Evolutionary conservation across 2,888 invertebrate species (phyloP).

Genomic region (Cataglyphis altisquamis): DNA sequence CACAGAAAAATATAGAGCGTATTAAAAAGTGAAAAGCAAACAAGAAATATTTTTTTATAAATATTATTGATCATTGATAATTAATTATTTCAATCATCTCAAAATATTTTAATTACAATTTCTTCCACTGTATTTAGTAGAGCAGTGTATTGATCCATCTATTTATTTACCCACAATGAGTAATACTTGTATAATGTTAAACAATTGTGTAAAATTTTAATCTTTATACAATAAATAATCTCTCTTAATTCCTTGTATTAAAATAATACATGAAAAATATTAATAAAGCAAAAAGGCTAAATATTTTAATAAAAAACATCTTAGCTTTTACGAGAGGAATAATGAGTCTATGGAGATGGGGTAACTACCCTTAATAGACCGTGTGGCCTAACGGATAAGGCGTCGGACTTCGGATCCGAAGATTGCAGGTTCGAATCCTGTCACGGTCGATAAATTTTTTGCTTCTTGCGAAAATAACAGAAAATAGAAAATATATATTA

Average conservation of each 20-base stretch:
- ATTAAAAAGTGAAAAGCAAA: neutral
- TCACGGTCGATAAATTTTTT: slow-evolving; percentile 85
- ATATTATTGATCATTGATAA: neutral
- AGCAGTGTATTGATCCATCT: slow-evolving; percentile 5
- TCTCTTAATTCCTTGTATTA: neutral
- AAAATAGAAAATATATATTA: neutral
- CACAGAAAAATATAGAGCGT: neutral
- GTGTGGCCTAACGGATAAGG: slow-evolving; percentile 91
- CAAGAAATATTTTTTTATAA: neutral
- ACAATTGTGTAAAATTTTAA: neutral
- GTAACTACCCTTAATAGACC: slow-evolving; percentile 85
- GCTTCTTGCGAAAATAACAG: neutral
- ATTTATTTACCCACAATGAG: neutral
- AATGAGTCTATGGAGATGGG: slow-evolving; percentile 63
- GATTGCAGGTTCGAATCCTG: slow-evolving; percentile 88
- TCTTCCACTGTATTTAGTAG: neutral
- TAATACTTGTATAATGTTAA: neutral
- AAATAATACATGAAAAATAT: neutral
- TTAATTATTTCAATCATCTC: neutral
- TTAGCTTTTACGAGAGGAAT: neutral
- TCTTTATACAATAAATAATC: neutral
- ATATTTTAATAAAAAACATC: neutral
- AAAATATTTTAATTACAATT: neutral
- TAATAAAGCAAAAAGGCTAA: neutral
- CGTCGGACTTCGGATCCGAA: slow-evolving; percentile 89